phyloP scores from a whole-genome alignment of 2,113 vertebrate species.

The Gopherus flavomarginatus region DNA sequence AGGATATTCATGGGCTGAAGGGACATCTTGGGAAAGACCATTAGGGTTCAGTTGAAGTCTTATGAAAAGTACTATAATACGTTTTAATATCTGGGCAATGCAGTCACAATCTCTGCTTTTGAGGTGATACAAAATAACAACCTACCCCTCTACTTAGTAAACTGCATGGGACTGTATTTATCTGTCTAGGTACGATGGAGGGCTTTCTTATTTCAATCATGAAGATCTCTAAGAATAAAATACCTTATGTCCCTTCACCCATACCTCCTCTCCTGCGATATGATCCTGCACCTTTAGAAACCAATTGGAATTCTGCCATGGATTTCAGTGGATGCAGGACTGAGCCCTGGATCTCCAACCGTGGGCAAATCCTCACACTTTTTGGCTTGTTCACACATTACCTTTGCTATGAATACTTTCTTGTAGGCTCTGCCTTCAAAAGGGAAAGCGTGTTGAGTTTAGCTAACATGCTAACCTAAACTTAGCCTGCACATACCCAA shows the following conservation, averaged over 20 bases:
- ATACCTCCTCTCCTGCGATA: background rate
- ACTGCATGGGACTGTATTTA: background rate
- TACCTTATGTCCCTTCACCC: background rate
- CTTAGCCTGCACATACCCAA: background rate
- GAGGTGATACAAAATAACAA: background rate
- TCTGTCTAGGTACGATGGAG: background rate
- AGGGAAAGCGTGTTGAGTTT: background rate
- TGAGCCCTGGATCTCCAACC: background rate
- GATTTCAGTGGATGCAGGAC: background rate
- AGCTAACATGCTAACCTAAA: background rate
- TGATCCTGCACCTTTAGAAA: background rate
- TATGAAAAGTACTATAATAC: background rate
- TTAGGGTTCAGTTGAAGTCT: background rate
- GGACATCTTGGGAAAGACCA: background rate
- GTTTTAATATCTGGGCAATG: background rate
- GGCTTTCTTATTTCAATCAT: background rate
- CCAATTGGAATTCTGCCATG: background rate
- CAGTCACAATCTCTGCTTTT: background rate
- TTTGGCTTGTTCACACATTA: background rate
- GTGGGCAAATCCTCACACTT: rapidly evolving
- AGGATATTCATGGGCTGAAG: background rate
- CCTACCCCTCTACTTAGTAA: background rate
- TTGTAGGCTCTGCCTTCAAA: background rate
- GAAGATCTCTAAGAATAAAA: background rate
- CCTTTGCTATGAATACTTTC: background rate